Evolutionary conservation across 2,888 invertebrate species (phyloP).

Genomic region (Platycheirus albimanus): DNA sequence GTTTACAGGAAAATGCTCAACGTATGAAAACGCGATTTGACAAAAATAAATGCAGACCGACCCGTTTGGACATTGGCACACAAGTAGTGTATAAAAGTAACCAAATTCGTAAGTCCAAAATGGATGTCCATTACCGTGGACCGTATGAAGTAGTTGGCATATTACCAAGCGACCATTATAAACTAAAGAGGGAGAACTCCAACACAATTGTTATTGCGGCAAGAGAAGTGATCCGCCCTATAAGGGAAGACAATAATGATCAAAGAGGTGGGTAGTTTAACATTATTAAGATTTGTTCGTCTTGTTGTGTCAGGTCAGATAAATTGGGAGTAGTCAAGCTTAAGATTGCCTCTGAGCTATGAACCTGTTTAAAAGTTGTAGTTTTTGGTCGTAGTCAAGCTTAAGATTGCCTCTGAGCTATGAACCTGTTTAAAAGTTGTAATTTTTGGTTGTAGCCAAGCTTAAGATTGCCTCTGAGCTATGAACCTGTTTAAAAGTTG

Average conservation of each 20-base stretch:
- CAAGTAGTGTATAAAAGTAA: too few species aligned
- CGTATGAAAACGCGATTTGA: too few species aligned
- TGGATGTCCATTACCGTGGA: too few species aligned
- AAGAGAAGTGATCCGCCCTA: too few species aligned
- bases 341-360: background rate
- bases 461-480: constrained; percentile 13
- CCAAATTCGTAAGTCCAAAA: too few species aligned
- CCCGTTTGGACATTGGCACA: too few species aligned
- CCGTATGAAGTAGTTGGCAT: too few species aligned
- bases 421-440: background rate
- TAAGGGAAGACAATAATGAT: background rate
- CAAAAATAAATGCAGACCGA: too few species aligned
- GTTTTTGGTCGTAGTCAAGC: background rate
- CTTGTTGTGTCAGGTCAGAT: background rate
- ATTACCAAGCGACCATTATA: too few species aligned
- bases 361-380: background rate
- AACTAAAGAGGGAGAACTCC: background rate
- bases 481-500: background rate
- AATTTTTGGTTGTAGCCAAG: background rate
- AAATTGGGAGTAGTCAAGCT: background rate
- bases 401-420: constrained; percentile 6
- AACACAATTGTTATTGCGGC: background rate
- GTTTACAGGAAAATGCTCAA: too few species aligned
- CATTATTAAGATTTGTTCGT: background rate
- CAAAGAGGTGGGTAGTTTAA: background rate